phyloP scores from a whole-genome alignment of 2,113 vertebrate species.

The Progne subis region DNA sequence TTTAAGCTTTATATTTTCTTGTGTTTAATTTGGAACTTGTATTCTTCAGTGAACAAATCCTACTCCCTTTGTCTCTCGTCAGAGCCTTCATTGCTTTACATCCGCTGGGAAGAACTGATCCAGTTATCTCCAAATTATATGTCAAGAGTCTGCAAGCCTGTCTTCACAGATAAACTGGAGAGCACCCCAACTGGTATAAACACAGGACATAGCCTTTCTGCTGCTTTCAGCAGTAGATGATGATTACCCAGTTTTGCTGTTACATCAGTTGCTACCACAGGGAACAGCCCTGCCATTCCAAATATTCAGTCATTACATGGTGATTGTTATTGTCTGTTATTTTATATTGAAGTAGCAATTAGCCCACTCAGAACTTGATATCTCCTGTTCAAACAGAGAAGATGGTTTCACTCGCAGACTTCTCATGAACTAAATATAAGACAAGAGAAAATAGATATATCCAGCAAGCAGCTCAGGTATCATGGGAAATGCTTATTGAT shows the following conservation, averaged over 20 bases:
- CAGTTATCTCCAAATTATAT: conserved; percentile 43
- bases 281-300: background rate
- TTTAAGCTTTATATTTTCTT: background rate
- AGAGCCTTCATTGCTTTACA: conserved; percentile 2
- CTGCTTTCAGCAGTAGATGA: background rate
- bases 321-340: background rate
- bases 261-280: background rate
- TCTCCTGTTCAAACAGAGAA: background rate
- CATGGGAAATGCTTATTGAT: background rate
- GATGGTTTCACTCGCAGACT: background rate
- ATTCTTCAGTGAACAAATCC: conserved; percentile 10
- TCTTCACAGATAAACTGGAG: conserved; percentile 14
- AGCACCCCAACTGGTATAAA: background rate
- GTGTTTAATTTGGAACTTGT: conserved; percentile 6
- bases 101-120: conserved; percentile 1
- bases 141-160: background rate
- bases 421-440: background rate
- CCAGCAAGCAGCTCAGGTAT: background rate
- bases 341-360: background rate
- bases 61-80: conserved; percentile 17
- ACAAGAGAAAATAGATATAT: background rate
- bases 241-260: background rate
- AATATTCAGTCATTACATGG: background rate
- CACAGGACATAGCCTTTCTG: background rate
- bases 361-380: background rate